These are phyloP conservation scores for Dryas iulia DNA, from an alignment of 1,140 invertebrate genomes.

Conservation along the genomic window DNA sequence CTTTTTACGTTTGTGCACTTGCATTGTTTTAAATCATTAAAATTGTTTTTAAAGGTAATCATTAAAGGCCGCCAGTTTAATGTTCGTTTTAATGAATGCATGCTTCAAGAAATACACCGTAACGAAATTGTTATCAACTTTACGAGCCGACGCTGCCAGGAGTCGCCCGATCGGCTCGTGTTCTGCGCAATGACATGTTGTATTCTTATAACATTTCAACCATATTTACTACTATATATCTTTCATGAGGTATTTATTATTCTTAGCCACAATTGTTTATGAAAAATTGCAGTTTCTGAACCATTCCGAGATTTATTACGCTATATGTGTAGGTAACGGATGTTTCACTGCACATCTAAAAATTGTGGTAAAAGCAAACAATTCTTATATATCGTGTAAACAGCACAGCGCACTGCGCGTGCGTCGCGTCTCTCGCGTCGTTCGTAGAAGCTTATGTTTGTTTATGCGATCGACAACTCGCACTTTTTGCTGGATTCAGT, in stretches of 20 bases:
- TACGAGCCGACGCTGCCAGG: neutral
- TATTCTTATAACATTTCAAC: neutral
- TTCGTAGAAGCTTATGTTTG: neutral
- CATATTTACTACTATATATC: neutral
- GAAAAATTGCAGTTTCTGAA: too few species aligned
- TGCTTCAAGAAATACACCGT: neutral
- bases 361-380: neutral
- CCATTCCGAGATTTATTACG: neutral
- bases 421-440: neutral
- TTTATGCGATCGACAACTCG: neutral
- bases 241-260: neutral
- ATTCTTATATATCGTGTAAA: neutral
- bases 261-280: neutral
- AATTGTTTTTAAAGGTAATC: neutral
- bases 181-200: neutral
- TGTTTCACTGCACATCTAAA: neutral
- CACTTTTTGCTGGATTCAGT: conserved; percentile 11
- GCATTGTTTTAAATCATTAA: neutral
- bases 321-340: neutral
- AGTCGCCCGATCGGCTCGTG: too few species aligned
- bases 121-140: neutral
- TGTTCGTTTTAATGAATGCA: too few species aligned
- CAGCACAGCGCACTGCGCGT: neutral
- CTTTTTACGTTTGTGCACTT: neutral
- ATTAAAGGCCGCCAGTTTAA: neutral